These are phyloP conservation scores for Orius insidiosus DNA, from an alignment of 1,140 invertebrate genomes.

Conservation along the genomic window DNA sequence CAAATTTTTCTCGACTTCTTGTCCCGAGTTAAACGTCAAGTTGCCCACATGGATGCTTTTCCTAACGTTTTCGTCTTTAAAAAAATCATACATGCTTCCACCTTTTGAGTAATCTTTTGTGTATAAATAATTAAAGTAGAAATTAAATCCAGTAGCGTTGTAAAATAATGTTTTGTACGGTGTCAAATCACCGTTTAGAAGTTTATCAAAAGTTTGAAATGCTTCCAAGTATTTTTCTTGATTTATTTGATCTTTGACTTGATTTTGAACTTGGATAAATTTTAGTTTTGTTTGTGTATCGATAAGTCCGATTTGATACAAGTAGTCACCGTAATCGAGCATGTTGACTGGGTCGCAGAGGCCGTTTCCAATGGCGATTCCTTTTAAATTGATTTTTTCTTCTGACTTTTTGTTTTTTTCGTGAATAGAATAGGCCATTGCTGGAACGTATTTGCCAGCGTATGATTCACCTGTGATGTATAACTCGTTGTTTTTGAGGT, in stretches of 20 bases:
- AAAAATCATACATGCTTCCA: too few relatives aligned
- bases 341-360: conserved; percentile 44
- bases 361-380: conserved; percentile 46
- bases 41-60: conserved; percentile 70
- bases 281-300: conserved; percentile 28
- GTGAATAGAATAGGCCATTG: conserved; percentile 32
- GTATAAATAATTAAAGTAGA: conserved; percentile 11
- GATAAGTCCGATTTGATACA: conserved; percentile 44
- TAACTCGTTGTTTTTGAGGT: conserved; percentile 19
- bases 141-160: conserved; percentile 8
- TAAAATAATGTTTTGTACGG: conserved; percentile 10
- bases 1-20: conserved; percentile 46
- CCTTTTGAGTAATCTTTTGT: neutral
- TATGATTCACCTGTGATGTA: conserved; percentile 35
- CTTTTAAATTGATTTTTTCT: conserved; percentile 23
- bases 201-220: conserved; percentile 4
- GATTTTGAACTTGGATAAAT: neutral
- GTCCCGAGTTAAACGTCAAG: conserved; percentile 28
- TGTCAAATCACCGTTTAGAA: conserved; percentile 8
- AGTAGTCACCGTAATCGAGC: conserved; percentile 42
- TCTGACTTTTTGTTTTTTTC: conserved; percentile 16
- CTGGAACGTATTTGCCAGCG: conserved; percentile 36
- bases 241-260: conserved; percentile 11
- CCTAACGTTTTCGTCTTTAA: neutral
- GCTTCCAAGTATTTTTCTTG: conserved; percentile 17